phyloP scores from a whole-genome alignment of 2,113 vertebrate species.

The Eulemur rufifrons region DNA sequence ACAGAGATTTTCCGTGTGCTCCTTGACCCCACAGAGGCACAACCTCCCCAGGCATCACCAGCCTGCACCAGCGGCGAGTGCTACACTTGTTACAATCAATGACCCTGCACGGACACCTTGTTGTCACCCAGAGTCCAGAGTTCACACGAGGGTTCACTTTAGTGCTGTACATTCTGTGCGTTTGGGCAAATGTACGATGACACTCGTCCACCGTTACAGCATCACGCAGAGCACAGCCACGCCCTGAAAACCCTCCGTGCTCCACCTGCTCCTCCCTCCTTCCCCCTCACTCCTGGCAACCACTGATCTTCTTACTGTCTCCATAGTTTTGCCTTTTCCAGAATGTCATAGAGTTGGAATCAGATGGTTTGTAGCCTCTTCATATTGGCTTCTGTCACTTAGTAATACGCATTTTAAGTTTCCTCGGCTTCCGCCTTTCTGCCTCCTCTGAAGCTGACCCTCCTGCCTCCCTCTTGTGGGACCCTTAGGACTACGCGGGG shows the following conservation, averaged over 20 bases:
- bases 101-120: too few relatives aligned
- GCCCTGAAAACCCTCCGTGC: not conserved
- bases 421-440: too few relatives aligned
- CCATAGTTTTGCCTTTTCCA: not conserved
- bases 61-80: not conserved
- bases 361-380: not conserved
- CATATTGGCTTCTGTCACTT: not conserved
- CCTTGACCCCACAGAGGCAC: not conserved
- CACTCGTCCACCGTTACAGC: too few relatives aligned
- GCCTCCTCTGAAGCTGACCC: too few relatives aligned
- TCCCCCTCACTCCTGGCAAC: not conserved
- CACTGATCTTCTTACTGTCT: not conserved
- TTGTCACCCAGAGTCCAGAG: not conserved
- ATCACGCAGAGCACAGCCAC: too few relatives aligned
- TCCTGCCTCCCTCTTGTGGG: too few relatives aligned
- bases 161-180: not conserved
- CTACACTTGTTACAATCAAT: not conserved
- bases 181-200: not conserved
- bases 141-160: not conserved
- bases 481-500: too few relatives aligned
- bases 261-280: not conserved
- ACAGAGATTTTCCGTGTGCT: not conserved
- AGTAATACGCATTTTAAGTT: not conserved
- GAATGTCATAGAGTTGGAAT: not conserved
- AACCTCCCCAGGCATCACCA: not conserved